A percentile compares a stretch with the other conserved stretches of the same genome.
Evolutionary conservation across 35 echinoderm and acorn worm species (phyloP).

Genomic region (Amphiura filiformis): DNA sequence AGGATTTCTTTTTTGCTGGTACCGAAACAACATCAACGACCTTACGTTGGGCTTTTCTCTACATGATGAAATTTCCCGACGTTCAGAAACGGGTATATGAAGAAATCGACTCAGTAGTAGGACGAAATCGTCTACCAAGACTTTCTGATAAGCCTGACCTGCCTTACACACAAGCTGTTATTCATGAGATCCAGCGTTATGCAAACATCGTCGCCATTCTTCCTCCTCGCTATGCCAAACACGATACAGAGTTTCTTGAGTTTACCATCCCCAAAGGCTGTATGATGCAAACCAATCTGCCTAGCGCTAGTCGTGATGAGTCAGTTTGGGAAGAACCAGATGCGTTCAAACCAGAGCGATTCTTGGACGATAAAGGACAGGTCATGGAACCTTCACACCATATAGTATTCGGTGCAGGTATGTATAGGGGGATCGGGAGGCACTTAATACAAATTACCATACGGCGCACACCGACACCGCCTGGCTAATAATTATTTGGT

Average conservation of each 20-base stretch:
- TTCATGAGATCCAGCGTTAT: slow-evolving; percentile 20
- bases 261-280: slow-evolving; percentile 41
- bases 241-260: background rate
- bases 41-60: slow-evolving; percentile 35
- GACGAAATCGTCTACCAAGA: slow-evolving; percentile 8
- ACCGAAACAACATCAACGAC: slow-evolving; percentile 47
- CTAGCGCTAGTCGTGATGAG: background rate
- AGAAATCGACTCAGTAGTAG: slow-evolving; percentile 36
- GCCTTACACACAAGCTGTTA: slow-evolving; percentile 30
- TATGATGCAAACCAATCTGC: slow-evolving; percentile 32
- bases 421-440: no score
- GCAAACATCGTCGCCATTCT: background rate
- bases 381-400: slow-evolving; percentile 26
- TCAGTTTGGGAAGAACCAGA: slow-evolving; percentile 49
- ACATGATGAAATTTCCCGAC: slow-evolving; percentile 32
- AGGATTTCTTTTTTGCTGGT: slow-evolving; percentile 29
- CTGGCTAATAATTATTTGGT: no score
- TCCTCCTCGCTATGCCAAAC: background rate
- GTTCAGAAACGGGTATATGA: slow-evolving; percentile 31
- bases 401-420: slow-evolving; percentile 52
- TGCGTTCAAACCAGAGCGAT: slow-evolving; percentile 53
- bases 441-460: no score
- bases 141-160: slow-evolving; percentile 14
- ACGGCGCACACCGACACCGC: no score
- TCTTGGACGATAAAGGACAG: slow-evolving; percentile 48